Evolutionary conservation across 2,797 vertebrate genomes (phyloP).

Genomic region (Ctenopoma kingsleyae): DNA sequence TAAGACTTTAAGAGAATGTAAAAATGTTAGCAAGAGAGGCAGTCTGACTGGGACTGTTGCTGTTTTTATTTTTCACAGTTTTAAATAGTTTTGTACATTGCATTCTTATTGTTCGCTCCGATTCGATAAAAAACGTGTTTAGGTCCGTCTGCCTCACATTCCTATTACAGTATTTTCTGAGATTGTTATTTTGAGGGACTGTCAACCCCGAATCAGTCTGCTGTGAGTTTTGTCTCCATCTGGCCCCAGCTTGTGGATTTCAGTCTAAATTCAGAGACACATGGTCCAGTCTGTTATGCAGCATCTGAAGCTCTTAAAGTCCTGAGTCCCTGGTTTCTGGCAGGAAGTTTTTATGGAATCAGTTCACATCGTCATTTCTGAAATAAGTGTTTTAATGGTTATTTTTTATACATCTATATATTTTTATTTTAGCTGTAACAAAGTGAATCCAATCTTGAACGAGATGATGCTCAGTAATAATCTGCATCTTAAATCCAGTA

Average conservation of each 20-base stretch:
- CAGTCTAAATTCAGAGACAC: neutral
- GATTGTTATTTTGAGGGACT: conserved; percentile 7
- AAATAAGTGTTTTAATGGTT: conserved; percentile 24
- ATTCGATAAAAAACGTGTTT: conserved; percentile 20
- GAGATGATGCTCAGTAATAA: neutral
- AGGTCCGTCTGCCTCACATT: conserved; percentile 29
- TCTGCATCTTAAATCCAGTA: conserved; percentile 4
- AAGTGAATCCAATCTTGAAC: neutral
- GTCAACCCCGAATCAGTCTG: neutral
- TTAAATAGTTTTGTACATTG: conserved; percentile 70
- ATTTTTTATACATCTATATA: neutral
- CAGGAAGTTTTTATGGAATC: neutral
- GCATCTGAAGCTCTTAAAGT: conserved; percentile 8
- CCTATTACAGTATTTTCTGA: conserved; percentile 24
- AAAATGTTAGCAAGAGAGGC: conserved; percentile 44
- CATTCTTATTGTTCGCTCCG: conserved; percentile 43
- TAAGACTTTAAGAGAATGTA: conserved; percentile 73
- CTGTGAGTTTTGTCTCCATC: conserved; percentile 15
- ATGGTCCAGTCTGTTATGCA: neutral
- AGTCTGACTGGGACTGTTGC: conserved; percentile 38
- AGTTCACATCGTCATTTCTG: conserved; percentile 6
- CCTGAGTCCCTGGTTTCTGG: neutral
- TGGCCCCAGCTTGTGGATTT: conserved; percentile 3
- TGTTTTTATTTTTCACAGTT: conserved; percentile 59
- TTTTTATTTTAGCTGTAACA: conserved; percentile 6